Percentiles rank a stretch among this genome's conserved stretches.
These are phyloP conservation scores for Drosophila hamatofila DNA, from an alignment of 2,888 invertebrate species.

Conservation along the genomic window DNA sequence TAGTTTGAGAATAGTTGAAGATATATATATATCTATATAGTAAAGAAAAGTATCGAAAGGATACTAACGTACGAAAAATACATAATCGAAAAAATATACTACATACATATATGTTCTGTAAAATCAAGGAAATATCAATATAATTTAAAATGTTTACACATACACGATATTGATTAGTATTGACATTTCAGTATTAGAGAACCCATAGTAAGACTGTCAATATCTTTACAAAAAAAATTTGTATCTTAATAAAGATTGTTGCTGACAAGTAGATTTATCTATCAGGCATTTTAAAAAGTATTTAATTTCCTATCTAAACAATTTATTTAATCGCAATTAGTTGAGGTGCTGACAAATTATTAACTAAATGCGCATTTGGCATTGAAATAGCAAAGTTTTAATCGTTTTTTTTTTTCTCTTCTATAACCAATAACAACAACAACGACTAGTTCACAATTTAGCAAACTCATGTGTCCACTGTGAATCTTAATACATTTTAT, in stretches of 20 bases:
- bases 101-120: not conserved
- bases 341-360: constrained; percentile 41
- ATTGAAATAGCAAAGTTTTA: constrained; percentile 35
- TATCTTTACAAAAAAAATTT: not conserved
- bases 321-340: constrained; percentile 37
- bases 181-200: not conserved
- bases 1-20: no score
- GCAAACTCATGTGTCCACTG: constrained; percentile 58
- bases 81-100: not conserved
- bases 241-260: constrained; percentile 1
- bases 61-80: no score
- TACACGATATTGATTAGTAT: not conserved
- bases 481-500: constrained; percentile 73
- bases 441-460: constrained; percentile 34
- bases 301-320: not conserved
- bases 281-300: not conserved
- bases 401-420: constrained; percentile 17
- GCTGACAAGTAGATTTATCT: constrained; percentile 3
- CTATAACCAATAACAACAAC: not conserved
- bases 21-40: no score
- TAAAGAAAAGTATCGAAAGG: no score
- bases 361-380: constrained; percentile 42
- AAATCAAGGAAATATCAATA: not conserved
- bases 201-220: not conserved
- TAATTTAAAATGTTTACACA: not conserved